Percentiles rank a stretch among this genome's conserved stretches.
Conservation (phyloP, 2,888 invertebrate species). For the Seladonia tumulorum region DNA sequence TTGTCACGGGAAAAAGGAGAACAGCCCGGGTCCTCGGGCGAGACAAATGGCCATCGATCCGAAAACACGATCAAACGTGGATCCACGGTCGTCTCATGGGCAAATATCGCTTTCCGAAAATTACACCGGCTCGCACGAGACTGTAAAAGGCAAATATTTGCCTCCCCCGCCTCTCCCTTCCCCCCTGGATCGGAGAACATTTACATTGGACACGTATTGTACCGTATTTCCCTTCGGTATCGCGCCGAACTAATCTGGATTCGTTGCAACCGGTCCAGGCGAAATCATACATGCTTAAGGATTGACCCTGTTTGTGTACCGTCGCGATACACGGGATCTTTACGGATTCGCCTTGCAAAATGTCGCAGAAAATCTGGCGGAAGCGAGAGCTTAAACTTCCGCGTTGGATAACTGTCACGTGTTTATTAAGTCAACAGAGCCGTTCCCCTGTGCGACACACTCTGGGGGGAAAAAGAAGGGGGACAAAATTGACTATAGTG, state of each 20-base stretch:
- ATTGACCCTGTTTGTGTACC: background rate
- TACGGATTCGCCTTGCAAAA: background rate
- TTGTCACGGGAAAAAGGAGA: background rate
- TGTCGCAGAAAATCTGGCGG: background rate
- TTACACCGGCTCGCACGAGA: slow-evolving; percentile 50
- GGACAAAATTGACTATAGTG: too few relatives aligned
- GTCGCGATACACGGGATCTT: background rate
- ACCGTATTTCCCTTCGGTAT: slow-evolving; percentile 48
- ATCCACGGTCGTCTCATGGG: background rate
- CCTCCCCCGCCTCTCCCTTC: background rate
- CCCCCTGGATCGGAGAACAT: slow-evolving; percentile 26
- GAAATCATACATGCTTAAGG: slow-evolving; percentile 37
- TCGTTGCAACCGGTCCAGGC: slow-evolving; percentile 35
- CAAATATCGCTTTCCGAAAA: slow-evolving; percentile 52
- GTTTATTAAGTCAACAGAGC: background rate
- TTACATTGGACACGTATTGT: slow-evolving; percentile 59
- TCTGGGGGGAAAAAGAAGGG: too few relatives aligned
- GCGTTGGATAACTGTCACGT: background rate
- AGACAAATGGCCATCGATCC: background rate
- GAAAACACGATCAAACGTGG: slow-evolving; percentile 26
- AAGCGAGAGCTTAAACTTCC: background rate
- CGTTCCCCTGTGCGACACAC: too few relatives aligned
- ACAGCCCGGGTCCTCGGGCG: background rate
- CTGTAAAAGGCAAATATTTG: slow-evolving; percentile 62
- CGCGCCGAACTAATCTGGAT: slow-evolving; percentile 47